These are phyloP conservation scores for Himantopus leucocephalus DNA, from an alignment of 2,113 vertebrate genomes.

Conservation along the genomic window DNA sequence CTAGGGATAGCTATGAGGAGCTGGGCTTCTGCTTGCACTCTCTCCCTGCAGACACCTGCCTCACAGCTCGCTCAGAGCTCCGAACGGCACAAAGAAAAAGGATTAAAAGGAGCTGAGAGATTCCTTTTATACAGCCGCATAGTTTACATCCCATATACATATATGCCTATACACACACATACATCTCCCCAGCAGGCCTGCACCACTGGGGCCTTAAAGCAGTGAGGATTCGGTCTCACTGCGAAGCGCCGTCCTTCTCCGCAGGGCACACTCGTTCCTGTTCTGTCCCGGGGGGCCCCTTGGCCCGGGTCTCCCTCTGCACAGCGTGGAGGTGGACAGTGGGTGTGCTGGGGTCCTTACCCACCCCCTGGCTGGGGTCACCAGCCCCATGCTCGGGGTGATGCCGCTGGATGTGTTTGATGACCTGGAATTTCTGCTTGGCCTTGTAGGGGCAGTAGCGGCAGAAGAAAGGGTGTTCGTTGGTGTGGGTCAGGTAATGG, in stretches of 20 bases:
- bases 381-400: conserved; percentile 76
- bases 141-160: conserved; percentile 56
- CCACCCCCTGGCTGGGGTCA: conserved; percentile 82
- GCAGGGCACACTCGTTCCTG: background rate
- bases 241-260: background rate
- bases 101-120: background rate
- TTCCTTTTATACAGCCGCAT: conserved; percentile 41
- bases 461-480: conserved; percentile 91
- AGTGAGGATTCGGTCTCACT: background rate
- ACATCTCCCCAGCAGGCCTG: background rate
- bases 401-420: conserved; percentile 85
- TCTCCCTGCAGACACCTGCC: background rate
- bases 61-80: background rate
- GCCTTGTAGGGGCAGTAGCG: conserved; percentile 90
- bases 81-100: background rate
- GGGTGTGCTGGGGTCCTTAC: conserved; percentile 78
- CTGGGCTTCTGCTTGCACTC: background rate
- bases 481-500: conserved; percentile 93
- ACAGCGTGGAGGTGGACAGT: conserved; percentile 80
- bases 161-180: conserved; percentile 41
- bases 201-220: rapidly evolving
- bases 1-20: background rate
- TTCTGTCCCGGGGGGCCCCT: background rate
- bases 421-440: conserved; percentile 96
- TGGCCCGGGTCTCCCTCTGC: conserved; percentile 60